These are phyloP conservation scores for Vidua chalybeata DNA, from an alignment of 2,113 vertebrate genomes.

Conservation along the genomic window DNA sequence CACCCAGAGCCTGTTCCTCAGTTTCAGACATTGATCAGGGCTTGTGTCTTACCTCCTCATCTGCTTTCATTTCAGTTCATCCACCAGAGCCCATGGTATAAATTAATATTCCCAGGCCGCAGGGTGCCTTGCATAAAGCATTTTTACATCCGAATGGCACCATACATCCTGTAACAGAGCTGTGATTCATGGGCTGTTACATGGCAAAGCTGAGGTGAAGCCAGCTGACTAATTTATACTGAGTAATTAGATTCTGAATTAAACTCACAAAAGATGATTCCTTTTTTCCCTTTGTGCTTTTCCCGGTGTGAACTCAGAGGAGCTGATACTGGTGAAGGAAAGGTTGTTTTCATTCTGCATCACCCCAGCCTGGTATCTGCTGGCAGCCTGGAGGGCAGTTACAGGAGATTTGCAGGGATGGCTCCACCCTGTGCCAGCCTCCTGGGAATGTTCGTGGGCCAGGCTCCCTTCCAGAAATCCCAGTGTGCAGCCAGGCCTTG, in stretches of 20 bases:
- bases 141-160: constrained; percentile 17
- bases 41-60: neutral
- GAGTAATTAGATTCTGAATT: constrained; percentile 35
- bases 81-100: neutral
- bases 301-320: neutral
- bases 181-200: constrained; percentile 8
- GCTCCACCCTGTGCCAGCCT: neutral
- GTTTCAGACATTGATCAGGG: neutral
- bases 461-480: neutral
- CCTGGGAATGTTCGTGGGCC: neutral
- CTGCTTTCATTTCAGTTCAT: constrained; percentile 4
- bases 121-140: neutral
- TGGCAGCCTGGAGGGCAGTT: neutral
- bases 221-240: constrained; percentile 3
- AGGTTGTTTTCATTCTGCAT: neutral
- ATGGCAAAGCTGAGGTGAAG: constrained; percentile 15
- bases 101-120: neutral
- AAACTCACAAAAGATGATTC: neutral
- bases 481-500: neutral
- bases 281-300: neutral
- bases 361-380: rapidly evolving
- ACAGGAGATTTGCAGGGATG: rapidly evolving
- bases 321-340: neutral
- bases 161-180: neutral
- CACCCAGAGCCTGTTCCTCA: neutral